phyloP scores from a whole-genome alignment of 2,113 vertebrate species.

The Epinephelus moara region DNA sequence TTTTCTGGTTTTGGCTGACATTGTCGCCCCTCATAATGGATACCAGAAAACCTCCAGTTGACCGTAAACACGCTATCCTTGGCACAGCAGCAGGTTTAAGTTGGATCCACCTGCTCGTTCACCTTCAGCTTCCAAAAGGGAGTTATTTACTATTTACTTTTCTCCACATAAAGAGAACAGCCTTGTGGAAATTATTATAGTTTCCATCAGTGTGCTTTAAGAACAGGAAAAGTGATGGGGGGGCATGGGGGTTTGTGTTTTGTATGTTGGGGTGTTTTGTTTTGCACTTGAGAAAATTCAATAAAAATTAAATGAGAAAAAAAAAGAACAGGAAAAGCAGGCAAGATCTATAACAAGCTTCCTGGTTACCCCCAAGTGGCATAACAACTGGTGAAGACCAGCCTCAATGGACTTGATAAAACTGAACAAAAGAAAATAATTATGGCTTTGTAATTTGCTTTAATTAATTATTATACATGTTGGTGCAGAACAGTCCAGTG shows the following conservation, averaged over 20 bases:
- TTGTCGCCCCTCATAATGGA: neutral
- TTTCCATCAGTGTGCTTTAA: neutral
- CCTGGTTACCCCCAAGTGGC: neutral
- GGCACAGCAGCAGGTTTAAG: neutral
- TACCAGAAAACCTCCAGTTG: neutral
- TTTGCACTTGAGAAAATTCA: too few relatives aligned
- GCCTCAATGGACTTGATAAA: constrained; percentile 17
- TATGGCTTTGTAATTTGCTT: constrained; percentile 23
- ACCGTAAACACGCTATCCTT: neutral
- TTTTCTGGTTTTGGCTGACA: neutral
- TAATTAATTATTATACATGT: constrained; percentile 44
- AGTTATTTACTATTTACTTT: neutral
- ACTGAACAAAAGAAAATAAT: constrained; percentile 15
- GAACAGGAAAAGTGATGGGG: neutral
- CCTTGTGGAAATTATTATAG: neutral
- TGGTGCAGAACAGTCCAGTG: neutral
- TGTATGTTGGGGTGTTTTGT: too few relatives aligned
- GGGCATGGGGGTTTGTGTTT: too few relatives aligned
- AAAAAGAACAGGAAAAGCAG: neutral
- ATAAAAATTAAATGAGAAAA: too few relatives aligned
- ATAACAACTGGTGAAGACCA: neutral
- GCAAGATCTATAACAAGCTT: neutral
- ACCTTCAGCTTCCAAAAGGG: neutral
- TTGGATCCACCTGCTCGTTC: neutral
- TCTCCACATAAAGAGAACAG: neutral